These are phyloP conservation scores for Sycobia sp. DNA, from an alignment of 1,140 invertebrate species.

Conservation along the genomic window DNA sequence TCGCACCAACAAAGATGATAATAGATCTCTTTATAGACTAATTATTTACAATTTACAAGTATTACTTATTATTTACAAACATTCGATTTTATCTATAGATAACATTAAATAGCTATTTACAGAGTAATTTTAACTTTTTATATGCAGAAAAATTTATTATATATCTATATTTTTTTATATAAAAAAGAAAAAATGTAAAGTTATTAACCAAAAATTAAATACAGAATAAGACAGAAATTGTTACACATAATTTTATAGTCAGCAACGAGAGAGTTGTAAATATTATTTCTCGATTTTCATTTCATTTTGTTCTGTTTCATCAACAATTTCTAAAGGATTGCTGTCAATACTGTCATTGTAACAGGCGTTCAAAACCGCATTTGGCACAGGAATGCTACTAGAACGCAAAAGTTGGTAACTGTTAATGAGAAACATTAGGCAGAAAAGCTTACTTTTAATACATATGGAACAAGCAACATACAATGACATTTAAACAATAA, in stretches of 20 bases:
- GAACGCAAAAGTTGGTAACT: slow-evolving; percentile 33
- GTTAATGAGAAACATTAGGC: slow-evolving; percentile 8
- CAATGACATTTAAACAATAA: too few relatives aligned
- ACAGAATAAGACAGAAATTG: slow-evolving; percentile 4
- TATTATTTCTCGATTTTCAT: slow-evolving; percentile 4
- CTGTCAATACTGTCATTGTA: slow-evolving; percentile 31
- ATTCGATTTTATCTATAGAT: slow-evolving; percentile 28
- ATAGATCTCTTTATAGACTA: slow-evolving; percentile 34
- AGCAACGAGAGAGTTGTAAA: slow-evolving; percentile 3
- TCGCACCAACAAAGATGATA: slow-evolving; percentile 24
- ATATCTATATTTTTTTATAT: slow-evolving; percentile 21
- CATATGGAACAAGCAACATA: too few relatives aligned
- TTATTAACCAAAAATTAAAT: slow-evolving; percentile 11
- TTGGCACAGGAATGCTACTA: slow-evolving; percentile 35
- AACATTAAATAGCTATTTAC: slow-evolving; percentile 38
- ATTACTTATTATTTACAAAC: slow-evolving; percentile 34
- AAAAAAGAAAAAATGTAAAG: slow-evolving; percentile 15
- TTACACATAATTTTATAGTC: slow-evolving; percentile 9
- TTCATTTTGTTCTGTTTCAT: slow-evolving; percentile 7
- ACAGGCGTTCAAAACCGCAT: slow-evolving; percentile 31
- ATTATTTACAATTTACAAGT: slow-evolving; percentile 36
- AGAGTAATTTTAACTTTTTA: slow-evolving; percentile 33
- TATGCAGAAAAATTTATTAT: slow-evolving; percentile 31
- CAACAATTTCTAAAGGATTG: slow-evolving; percentile 13
- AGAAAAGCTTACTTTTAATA: slow-evolving; percentile 7